These are phyloP conservation scores for Drosophila lutescens DNA, from an alignment of 2,888 invertebrate species.

Conservation along the genomic window DNA sequence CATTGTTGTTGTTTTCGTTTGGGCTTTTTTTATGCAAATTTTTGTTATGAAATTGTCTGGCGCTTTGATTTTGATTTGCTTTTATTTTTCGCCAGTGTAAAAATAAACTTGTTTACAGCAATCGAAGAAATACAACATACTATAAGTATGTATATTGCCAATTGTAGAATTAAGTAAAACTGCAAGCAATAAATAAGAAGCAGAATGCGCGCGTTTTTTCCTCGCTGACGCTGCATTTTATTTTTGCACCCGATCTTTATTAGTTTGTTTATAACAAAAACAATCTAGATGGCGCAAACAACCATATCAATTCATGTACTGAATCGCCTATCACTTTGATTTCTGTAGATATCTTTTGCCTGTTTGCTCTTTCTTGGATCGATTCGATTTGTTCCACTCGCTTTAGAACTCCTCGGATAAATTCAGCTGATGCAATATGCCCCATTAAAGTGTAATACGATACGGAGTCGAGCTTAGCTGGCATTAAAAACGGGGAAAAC, in stretches of 20 bases:
- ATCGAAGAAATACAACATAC: conserved; percentile 30
- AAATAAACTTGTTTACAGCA: conserved; percentile 69
- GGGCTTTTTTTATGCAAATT: conserved; percentile 64
- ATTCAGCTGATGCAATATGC: conserved; percentile 63
- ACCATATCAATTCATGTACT: conserved; percentile 22
- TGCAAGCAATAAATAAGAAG: conserved; percentile 32
- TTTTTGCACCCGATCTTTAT: conserved; percentile 22
- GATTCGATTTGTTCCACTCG: neutral
- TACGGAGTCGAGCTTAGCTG: neutral
- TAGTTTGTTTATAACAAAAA: conserved; percentile 45
- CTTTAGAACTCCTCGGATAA: conserved; percentile 5
- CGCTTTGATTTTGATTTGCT: conserved; percentile 62
- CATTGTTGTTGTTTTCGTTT: conserved; percentile 29
- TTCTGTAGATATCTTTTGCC: conserved; percentile 12
- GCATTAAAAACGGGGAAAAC: conserved; percentile 6
- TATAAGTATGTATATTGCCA: conserved; percentile 13
- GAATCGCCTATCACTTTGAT: conserved; percentile 18
- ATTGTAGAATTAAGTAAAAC: conserved; percentile 26
- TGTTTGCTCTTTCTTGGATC: conserved; percentile 9
- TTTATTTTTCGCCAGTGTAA: conserved; percentile 58
- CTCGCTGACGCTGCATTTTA: conserved; percentile 41
- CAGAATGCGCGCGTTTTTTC: conserved; percentile 11
- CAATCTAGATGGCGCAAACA: conserved; percentile 20
- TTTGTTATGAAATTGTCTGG: conserved; percentile 76
- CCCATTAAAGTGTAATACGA: conserved; percentile 30